These are phyloP conservation scores for Xenopus borealis DNA, from an alignment of 2,113 vertebrate species.

Conservation along the genomic window DNA sequence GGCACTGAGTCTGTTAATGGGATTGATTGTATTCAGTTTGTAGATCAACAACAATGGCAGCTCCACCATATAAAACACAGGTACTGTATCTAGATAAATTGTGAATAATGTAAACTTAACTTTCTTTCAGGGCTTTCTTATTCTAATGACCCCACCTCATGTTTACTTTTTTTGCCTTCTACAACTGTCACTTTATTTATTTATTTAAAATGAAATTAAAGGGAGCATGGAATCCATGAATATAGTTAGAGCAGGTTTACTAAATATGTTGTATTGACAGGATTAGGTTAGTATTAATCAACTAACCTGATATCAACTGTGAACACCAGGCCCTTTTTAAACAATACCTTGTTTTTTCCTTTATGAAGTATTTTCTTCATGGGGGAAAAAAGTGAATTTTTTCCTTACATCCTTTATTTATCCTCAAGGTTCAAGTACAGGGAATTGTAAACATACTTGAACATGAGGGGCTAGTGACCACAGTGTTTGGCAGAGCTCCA, in stretches of 20 bases:
- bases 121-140: too few species aligned
- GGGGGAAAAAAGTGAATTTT: slow-evolving; percentile 11
- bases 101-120: too few species aligned
- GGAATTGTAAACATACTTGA: slow-evolving; percentile 36
- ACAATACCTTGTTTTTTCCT: not conserved
- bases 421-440: slow-evolving; percentile 34
- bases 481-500: slow-evolving; percentile 12
- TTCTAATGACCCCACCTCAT: too few species aligned
- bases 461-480: slow-evolving; percentile 27
- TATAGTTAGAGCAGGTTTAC: not conserved
- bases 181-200: too few species aligned
- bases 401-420: slow-evolving; percentile 27
- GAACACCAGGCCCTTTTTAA: slow-evolving; percentile 12
- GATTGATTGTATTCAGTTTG: too few species aligned
- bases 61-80: too few species aligned
- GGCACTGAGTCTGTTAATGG: too few species aligned
- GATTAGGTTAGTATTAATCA: slow-evolving; percentile 20
- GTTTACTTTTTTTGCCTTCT: too few species aligned
- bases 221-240: too few species aligned
- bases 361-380: slow-evolving; percentile 13
- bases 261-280: not conserved
- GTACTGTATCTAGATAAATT: too few species aligned
- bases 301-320: slow-evolving; percentile 1
- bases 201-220: too few species aligned
- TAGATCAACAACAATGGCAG: too few species aligned